Evolutionary conservation across 2,797 vertebrate species (phyloP).

Genomic region (Trachops cirrhosus): DNA sequence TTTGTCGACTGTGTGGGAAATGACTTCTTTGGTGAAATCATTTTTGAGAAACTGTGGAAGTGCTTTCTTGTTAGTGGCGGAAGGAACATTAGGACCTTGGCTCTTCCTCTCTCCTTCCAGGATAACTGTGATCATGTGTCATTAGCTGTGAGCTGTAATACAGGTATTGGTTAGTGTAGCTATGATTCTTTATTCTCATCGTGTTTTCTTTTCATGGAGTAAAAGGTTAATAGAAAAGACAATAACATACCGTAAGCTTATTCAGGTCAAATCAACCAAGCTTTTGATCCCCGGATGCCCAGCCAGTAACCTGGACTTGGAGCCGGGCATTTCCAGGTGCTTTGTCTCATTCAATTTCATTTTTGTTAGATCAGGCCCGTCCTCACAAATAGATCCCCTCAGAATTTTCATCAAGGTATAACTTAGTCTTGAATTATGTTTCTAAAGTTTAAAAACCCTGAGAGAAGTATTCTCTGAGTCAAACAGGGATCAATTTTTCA

Average conservation of each 20-base stretch:
- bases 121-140: not conserved
- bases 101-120: not conserved
- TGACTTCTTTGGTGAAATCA: not conserved
- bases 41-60: not conserved
- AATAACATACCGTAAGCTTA: not conserved
- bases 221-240: not conserved
- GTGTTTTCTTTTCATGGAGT: not conserved
- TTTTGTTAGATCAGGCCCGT: not conserved
- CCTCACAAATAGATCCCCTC: not conserved
- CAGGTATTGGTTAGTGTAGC: not conserved
- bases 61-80: not conserved
- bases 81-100: not conserved
- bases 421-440: not conserved
- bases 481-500: not conserved
- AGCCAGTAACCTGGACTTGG: too few relatives aligned
- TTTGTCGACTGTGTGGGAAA: not conserved
- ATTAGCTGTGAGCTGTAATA: not conserved
- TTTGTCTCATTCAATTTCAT: not conserved
- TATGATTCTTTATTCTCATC: not conserved
- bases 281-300: not conserved
- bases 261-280: not conserved
- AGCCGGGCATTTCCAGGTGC: not conserved
- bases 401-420: not conserved
- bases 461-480: not conserved
- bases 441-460: conserved; percentile 13